phyloP scores from a whole-genome alignment of 2,797 vertebrate species.

The Heterohyrax brucei region DNA sequence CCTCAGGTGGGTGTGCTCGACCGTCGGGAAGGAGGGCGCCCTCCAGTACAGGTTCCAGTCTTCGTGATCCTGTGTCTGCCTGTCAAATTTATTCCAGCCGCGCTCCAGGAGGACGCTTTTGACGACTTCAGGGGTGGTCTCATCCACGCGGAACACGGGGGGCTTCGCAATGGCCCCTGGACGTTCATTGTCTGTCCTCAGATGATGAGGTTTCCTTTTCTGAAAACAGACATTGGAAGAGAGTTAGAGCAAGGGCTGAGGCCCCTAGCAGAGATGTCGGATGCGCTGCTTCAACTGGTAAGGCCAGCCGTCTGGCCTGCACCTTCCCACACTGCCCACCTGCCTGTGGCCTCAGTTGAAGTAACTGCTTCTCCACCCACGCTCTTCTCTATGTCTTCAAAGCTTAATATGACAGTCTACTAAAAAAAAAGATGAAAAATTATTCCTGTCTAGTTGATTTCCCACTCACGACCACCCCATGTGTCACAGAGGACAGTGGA shows the following conservation, averaged over 20 bases:
- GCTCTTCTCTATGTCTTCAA: neutral
- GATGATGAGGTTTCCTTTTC: neutral
- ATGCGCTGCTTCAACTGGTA: fast-evolving
- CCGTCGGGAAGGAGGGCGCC: slow-evolving; percentile 89
- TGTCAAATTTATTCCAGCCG: slow-evolving; percentile 92
- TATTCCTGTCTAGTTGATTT: too few relatives aligned
- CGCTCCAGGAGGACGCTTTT: slow-evolving; percentile 94
- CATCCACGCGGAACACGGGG: slow-evolving; percentile 91
- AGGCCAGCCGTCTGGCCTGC: fast-evolving
- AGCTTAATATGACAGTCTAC: fast-evolving
- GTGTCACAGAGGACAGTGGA: too few relatives aligned
- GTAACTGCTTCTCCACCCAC: fast-evolving
- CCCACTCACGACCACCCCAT: too few relatives aligned
- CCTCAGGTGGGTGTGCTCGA: slow-evolving; percentile 90
- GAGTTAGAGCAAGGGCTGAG: neutral
- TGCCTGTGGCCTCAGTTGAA: neutral
- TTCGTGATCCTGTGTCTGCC: slow-evolving; percentile 82
- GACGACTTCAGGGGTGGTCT: slow-evolving; percentile 89
- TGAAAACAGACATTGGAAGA: slow-evolving; percentile 42
- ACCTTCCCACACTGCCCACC: fast-evolving
- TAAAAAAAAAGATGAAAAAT: too few relatives aligned
- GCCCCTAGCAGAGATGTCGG: neutral
- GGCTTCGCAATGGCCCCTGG: slow-evolving; percentile 67
- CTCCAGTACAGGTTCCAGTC: slow-evolving; percentile 94
- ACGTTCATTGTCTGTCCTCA: slow-evolving; percentile 80